Evolutionary conservation across 1,140 invertebrate genomes (phyloP).

Genomic region (Asobara japonica): DNA sequence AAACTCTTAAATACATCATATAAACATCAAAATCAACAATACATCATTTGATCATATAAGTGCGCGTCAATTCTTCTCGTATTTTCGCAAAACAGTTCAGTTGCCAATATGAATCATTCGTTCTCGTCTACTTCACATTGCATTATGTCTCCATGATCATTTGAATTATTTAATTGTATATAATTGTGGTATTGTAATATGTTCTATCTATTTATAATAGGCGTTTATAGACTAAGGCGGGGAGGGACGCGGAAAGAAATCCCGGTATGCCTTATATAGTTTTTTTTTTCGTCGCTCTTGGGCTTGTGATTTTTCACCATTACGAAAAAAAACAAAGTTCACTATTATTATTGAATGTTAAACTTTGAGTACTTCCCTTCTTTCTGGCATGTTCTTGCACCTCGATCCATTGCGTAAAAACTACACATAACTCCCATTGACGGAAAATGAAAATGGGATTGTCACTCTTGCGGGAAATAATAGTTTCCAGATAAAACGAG

Average conservation of each 20-base stretch:
- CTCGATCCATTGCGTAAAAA: slow-evolving; percentile 8
- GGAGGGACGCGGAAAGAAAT: slow-evolving; percentile 37
- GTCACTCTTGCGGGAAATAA: background rate
- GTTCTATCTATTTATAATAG: slow-evolving; percentile 42
- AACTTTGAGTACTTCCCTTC: background rate
- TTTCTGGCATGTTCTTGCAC: background rate
- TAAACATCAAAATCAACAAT: slow-evolving; percentile 35
- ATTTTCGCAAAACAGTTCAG: slow-evolving; percentile 39
- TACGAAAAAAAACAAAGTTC: slow-evolving; percentile 17
- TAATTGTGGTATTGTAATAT: slow-evolving; percentile 39
- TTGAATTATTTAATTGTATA: slow-evolving; percentile 32
- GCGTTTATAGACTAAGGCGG: slow-evolving; percentile 41
- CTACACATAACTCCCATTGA: background rate
- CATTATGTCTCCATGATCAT: slow-evolving; percentile 15
- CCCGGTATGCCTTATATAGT: slow-evolving; percentile 32
- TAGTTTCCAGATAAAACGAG: background rate
- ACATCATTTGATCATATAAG: slow-evolving; percentile 20
- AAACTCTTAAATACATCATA: slow-evolving; percentile 29
- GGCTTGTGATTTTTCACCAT: slow-evolving; percentile 25
- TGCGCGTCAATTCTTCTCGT: slow-evolving; percentile 24
- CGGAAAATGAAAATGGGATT: background rate
- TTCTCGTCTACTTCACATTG: slow-evolving; percentile 6
- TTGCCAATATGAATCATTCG: slow-evolving; percentile 14
- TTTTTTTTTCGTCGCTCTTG: slow-evolving; percentile 25
- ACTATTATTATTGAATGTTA: slow-evolving; percentile 17